These are phyloP conservation scores for Napeogenes sylphis DNA, from an alignment of 2,888 invertebrate species.

Conservation along the genomic window DNA sequence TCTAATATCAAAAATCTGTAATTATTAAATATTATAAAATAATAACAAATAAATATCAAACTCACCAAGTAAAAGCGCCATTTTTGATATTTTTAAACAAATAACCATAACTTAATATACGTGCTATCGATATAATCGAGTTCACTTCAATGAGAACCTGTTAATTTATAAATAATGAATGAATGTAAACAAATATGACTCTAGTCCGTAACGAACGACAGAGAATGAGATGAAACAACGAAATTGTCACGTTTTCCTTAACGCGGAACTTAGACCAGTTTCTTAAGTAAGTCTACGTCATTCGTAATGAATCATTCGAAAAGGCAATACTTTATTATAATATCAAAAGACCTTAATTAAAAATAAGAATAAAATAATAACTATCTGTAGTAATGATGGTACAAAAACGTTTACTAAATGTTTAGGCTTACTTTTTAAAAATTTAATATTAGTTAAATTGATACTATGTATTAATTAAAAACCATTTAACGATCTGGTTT, in stretches of 20 bases:
- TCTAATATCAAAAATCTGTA: too few species aligned
- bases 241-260: conserved; percentile 8
- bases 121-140: conserved; percentile 13
- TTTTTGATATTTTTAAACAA: conserved; percentile 7
- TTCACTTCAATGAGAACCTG: conserved; percentile 15
- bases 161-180: conserved; percentile 16
- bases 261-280: conserved; percentile 12
- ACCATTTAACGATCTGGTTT: too few species aligned
- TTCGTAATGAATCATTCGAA: not conserved
- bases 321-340: too few species aligned
- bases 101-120: conserved; percentile 12
- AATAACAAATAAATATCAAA: conserved; percentile 8
- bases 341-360: too few species aligned
- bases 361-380: too few species aligned
- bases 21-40: not conserved
- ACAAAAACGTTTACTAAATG: too few species aligned
- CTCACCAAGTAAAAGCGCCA: conserved; percentile 26
- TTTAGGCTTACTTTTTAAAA: too few species aligned
- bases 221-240: conserved; percentile 13
- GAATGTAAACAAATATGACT: conserved; percentile 21
- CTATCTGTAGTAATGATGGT: too few species aligned
- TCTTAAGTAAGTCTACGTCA: conserved; percentile 9
- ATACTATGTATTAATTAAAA: too few species aligned
- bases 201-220: conserved; percentile 12
- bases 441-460: too few species aligned